These are phyloP conservation scores for Tetragnatha montana DNA, from an alignment of 2,888 invertebrate genomes.

Conservation along the genomic window DNA sequence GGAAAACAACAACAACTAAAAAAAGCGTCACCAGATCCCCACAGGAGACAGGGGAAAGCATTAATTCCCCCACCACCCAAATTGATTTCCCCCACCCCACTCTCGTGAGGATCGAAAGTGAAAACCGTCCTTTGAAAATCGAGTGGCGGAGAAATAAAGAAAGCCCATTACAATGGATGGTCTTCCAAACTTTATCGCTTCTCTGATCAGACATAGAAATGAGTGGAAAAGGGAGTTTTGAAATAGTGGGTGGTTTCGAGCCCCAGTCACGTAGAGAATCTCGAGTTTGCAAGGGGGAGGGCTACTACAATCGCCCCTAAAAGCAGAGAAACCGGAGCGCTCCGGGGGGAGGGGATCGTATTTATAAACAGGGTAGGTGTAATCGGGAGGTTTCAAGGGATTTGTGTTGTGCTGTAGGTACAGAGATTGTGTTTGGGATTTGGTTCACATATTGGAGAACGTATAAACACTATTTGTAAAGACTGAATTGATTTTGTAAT, in stretches of 20 bases:
- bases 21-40: neutral
- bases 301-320: neutral
- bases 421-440: no score
- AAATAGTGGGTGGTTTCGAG: neutral
- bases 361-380: neutral
- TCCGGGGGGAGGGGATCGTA: neutral
- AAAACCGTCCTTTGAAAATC: constrained; percentile 9
- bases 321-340: neutral
- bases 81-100: neutral
- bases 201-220: constrained; percentile 17
- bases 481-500: no score
- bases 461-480: no score
- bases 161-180: constrained; percentile 16
- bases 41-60: neutral
- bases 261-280: constrained; percentile 19
- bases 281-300: no score
- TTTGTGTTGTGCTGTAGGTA: neutral
- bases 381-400: neutral
- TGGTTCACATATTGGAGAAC: no score
- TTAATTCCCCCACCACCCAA: neutral
- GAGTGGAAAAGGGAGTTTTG: neutral
- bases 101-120: neutral
- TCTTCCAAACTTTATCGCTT: constrained; percentile 19
- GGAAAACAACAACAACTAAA: neutral
- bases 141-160: constrained; percentile 9